Percentiles rank a stretch among this genome's conserved stretches.
Conservation (phyloP, 2,113 vertebrate genomes). For the Tachysurus vachellii region DNA sequence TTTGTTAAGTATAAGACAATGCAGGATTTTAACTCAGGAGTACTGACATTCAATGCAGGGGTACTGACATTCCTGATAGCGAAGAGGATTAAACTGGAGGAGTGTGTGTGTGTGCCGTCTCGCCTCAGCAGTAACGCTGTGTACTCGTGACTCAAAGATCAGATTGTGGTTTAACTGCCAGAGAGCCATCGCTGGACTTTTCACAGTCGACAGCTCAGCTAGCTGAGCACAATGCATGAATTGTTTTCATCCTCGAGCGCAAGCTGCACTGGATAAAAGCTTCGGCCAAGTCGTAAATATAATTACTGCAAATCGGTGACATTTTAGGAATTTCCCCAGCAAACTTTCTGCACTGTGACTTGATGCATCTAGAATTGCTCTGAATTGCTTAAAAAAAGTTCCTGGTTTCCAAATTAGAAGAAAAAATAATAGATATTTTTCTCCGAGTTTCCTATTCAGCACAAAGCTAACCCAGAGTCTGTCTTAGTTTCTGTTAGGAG, state of each 20-base stretch:
- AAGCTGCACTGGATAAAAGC: background rate
- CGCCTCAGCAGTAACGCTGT: background rate
- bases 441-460: background rate
- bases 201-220: background rate
- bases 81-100: background rate
- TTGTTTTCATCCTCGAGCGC: background rate
- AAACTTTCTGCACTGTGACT: background rate
- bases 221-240: background rate
- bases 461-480: background rate
- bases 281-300: background rate
- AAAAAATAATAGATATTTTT: no score
- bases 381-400: background rate
- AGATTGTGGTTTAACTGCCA: background rate
- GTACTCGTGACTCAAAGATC: background rate
- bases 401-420: background rate
- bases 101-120: background rate
- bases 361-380: background rate
- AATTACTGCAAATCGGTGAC: background rate
- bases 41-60: background rate
- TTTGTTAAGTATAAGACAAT: background rate
- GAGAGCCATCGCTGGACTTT: background rate
- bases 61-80: background rate
- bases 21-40: background rate
- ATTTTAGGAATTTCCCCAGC: background rate
- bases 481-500: background rate